These are phyloP conservation scores for Tetraodon nigroviridis DNA, from an alignment of 2,113 vertebrate species.

Conservation along the genomic window DNA sequence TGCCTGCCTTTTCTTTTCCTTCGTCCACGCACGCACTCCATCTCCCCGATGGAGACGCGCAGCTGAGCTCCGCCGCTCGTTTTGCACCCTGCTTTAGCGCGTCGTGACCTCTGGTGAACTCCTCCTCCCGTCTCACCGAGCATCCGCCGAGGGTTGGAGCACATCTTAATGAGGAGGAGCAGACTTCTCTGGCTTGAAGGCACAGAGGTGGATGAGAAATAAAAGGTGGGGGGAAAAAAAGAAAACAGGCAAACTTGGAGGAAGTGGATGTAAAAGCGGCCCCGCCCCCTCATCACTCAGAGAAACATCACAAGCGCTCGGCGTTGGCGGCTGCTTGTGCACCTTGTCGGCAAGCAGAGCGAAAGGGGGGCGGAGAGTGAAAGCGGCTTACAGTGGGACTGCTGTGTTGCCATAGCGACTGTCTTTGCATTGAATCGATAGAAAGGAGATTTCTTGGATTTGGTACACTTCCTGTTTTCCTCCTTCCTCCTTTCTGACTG, in stretches of 20 bases:
- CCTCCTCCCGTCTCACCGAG: background rate
- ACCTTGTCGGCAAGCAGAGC: conserved; percentile 54
- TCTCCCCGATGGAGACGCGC: conserved; percentile 8
- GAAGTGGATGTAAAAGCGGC: background rate
- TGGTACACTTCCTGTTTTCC: conserved; percentile 9
- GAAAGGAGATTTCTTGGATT: conserved; percentile 54
- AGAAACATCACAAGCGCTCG: conserved; percentile 28
- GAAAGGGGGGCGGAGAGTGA: conserved; percentile 61
- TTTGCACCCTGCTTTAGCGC: background rate
- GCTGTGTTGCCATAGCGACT: conserved; percentile 77
- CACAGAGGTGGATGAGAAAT: background rate
- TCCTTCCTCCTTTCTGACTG: too few species aligned
- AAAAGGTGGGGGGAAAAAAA: background rate
- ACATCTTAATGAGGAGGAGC: conserved; percentile 1
- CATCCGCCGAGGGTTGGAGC: background rate
- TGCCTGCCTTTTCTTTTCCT: conserved; percentile 11
- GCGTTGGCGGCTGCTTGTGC: conserved; percentile 26
- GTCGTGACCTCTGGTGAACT: conserved; percentile 16
- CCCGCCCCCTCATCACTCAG: conserved; percentile 21
- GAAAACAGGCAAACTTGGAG: conserved; percentile 2
- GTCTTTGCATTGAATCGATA: conserved; percentile 74
- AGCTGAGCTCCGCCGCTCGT: background rate
- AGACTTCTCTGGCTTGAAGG: background rate
- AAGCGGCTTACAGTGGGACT: conserved; percentile 63
- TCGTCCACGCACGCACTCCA: conserved; percentile 7